A percentile compares a stretch with the other conserved stretches of the same genome.
These are phyloP conservation scores for Etheostoma perlongum DNA, from an alignment of 2,797 vertebrate genomes.

Conservation along the genomic window DNA sequence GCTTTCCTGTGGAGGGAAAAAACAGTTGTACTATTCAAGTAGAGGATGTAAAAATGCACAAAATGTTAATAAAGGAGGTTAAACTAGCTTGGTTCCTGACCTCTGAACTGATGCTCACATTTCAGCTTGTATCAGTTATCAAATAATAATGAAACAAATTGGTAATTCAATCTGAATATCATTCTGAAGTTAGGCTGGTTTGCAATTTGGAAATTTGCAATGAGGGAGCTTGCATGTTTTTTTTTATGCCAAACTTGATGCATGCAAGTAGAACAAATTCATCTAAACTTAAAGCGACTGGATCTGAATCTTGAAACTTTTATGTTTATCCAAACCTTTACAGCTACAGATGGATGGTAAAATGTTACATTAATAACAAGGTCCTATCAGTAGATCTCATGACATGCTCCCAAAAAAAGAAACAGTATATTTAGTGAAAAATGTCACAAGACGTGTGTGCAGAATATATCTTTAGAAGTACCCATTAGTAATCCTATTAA, in stretches of 20 bases:
- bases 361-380: background rate
- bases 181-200: background rate
- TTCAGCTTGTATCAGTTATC: background rate
- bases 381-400: background rate
- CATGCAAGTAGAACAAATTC: background rate
- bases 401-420: background rate
- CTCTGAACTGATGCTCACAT: background rate
- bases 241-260: background rate
- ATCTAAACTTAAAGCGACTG: background rate
- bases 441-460: conserved; percentile 9
- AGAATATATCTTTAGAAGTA: background rate
- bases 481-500: background rate
- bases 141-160: background rate
- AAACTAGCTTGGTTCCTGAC: background rate
- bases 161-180: background rate
- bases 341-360: background rate
- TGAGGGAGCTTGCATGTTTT: background rate
- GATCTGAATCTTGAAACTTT: background rate
- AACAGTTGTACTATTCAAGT: conserved; percentile 19
- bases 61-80: background rate
- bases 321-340: background rate
- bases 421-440: background rate
- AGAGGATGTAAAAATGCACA: background rate
- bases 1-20: conserved; percentile 76
- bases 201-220: background rate